Percentiles rank a stretch among this genome's conserved stretches.
phyloP scores from a whole-genome alignment of 2,797 vertebrate genomes.

The Helarctos malayanus region DNA sequence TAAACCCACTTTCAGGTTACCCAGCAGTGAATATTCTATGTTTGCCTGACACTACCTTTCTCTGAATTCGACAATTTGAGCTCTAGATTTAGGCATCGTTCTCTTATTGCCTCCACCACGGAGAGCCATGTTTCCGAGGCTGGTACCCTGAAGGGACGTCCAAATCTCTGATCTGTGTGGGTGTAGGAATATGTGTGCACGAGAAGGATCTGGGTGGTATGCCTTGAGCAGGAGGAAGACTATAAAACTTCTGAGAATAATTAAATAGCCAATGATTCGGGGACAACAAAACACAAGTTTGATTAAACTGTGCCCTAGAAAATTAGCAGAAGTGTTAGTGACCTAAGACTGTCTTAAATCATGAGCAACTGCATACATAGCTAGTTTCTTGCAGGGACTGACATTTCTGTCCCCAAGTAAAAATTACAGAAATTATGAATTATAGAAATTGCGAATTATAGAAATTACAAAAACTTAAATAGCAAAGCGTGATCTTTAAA shows the following conservation, averaged over 20 bases:
- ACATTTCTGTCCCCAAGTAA: slow-evolving; percentile 37
- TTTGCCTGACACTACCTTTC: background rate
- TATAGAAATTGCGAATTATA: background rate
- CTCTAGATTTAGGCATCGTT: background rate
- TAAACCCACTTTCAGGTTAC: background rate
- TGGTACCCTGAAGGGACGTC: background rate
- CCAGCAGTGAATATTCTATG: background rate
- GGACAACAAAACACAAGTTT: background rate
- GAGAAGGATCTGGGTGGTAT: background rate
- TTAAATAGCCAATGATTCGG: slow-evolving; percentile 6
- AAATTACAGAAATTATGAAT: background rate
- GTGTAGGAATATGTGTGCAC: no score
- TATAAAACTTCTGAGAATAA: background rate
- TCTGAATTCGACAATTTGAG: background rate
- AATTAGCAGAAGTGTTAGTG: background rate
- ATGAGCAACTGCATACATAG: background rate
- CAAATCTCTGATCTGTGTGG: background rate
- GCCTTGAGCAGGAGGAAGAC: background rate
- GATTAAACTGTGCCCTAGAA: slow-evolving; percentile 9
- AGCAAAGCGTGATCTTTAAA: background rate
- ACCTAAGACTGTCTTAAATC: background rate
- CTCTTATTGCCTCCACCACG: background rate
- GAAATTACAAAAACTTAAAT: slow-evolving; percentile 6
- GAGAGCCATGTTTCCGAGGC: background rate
- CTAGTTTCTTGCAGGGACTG: background rate